A percentile compares a stretch with the other conserved stretches of the same genome.
Evolutionary conservation across 2,888 invertebrate species (phyloP).

Genomic region (Drosophila greeni): DNA sequence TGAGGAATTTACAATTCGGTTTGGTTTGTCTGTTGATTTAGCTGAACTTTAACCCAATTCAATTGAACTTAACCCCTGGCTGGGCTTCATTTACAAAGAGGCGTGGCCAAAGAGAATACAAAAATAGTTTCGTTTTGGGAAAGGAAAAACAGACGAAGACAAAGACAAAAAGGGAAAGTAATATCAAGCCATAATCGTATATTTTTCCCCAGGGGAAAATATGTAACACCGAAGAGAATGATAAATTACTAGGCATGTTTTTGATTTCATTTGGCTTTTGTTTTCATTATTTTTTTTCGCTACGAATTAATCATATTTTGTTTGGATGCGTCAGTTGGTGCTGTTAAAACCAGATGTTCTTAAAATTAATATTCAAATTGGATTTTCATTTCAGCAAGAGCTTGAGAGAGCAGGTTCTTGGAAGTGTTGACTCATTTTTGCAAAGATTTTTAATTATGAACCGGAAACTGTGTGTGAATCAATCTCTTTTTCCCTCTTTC

Average conservation of each 20-base stretch:
- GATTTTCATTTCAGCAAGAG: background rate
- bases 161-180: conserved; percentile 23
- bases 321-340: conserved; percentile 12
- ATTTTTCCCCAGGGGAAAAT: conserved; percentile 12
- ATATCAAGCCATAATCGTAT: conserved; percentile 7
- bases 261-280: conserved; percentile 8
- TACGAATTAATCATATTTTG: conserved; percentile 16
- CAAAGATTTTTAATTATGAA: too few relatives aligned
- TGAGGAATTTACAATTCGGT: background rate
- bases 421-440: conserved; percentile 14
- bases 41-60: conserved; percentile 26
- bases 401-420: background rate
- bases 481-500: background rate
- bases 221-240: background rate
- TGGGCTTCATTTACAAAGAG: background rate
- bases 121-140: conserved; percentile 19
- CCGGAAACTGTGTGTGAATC: background rate
- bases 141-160: conserved; percentile 1
- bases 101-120: conserved; percentile 2
- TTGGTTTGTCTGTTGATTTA: background rate
- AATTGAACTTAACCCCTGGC: conserved; percentile 28
- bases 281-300: conserved; percentile 2
- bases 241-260: conserved; percentile 21
- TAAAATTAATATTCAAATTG: conserved; percentile 1
- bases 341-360: conserved; percentile 5